These are phyloP conservation scores for Harpagus bidentatus DNA, from an alignment of 2,113 vertebrate species.

Conservation along the genomic window DNA sequence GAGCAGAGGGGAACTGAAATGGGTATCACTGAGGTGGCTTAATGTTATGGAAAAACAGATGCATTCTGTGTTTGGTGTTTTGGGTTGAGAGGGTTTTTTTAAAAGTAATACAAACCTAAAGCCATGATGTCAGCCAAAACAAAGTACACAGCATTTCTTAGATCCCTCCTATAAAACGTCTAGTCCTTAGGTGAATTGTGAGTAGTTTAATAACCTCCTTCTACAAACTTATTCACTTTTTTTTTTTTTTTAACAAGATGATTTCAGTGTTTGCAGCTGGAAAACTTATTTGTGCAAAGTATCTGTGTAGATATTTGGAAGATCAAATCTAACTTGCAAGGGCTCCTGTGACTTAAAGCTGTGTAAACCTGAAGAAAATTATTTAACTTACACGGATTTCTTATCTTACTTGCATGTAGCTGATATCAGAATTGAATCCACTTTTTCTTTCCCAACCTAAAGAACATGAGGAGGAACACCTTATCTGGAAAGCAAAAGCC, in stretches of 20 bases:
- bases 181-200: neutral
- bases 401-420: neutral
- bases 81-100: neutral
- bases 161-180: neutral
- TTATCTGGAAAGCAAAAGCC: neutral
- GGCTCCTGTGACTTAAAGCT: neutral
- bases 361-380: neutral
- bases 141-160: neutral
- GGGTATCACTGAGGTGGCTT: neutral
- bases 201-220: neutral
- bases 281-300: neutral
- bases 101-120: neutral
- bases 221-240: neutral
- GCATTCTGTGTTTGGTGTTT: neutral
- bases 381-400: neutral
- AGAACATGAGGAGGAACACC: neutral
- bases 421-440: neutral
- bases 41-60: neutral
- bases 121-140: neutral
- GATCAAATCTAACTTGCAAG: neutral
- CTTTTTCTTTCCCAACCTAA: neutral
- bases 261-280: neutral
- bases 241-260: neutral
- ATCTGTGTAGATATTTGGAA: neutral
- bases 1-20: neutral